Percentiles rank a stretch among this genome's conserved stretches.
phyloP scores from a whole-genome alignment of 2,797 vertebrate species.

The Holocentrus rufus region DNA sequence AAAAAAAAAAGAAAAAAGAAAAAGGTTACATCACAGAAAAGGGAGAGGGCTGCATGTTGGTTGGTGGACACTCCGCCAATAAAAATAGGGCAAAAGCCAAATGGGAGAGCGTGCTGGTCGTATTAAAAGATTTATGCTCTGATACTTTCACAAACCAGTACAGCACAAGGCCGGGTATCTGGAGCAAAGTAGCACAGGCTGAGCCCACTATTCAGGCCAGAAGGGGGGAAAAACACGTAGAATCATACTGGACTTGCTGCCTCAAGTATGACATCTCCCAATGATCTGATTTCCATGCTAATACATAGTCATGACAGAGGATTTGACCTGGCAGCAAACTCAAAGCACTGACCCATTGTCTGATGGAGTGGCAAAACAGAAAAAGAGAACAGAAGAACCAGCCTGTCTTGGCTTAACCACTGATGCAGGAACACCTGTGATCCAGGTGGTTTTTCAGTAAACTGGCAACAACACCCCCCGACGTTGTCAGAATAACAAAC shows the following conservation, averaged over 20 bases:
- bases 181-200: conserved; percentile 41
- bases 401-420: conserved; percentile 47
- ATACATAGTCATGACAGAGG: conserved; percentile 48
- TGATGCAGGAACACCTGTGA: conserved; percentile 52
- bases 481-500: conserved; percentile 38
- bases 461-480: conserved; percentile 19
- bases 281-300: conserved; percentile 43
- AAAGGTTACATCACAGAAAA: conserved; percentile 33
- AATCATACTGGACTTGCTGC: conserved; percentile 5
- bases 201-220: conserved; percentile 51
- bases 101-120: conserved; percentile 25
- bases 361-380: conserved; percentile 49
- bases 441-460: conserved; percentile 38
- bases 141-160: conserved; percentile 47
- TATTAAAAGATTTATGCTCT: conserved; percentile 65
- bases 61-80: conserved; percentile 20
- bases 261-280: conserved; percentile 29
- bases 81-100: conserved; percentile 46
- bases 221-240: conserved; percentile 17
- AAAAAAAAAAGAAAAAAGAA: conserved; percentile 38
- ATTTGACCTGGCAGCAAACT: conserved; percentile 58
- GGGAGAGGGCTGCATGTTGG: conserved; percentile 18
- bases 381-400: conserved; percentile 44
- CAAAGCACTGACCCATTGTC: conserved; percentile 47
- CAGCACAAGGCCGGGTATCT: conserved; percentile 47